Percentiles rank a stretch among this genome's conserved stretches.
These are phyloP conservation scores for Felis catus DNA, from an alignment of 2,113 vertebrate species.

Conservation along the genomic window F.catus_Fca126_mat1.0 CM031419.1:133663501-133664000, in stretches of 20 bases:
- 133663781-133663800: background rate
- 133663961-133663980: background rate
- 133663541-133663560: background rate
- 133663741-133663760: background rate
- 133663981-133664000: background rate
- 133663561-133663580: background rate
- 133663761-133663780: constrained; percentile 39
- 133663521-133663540: background rate
- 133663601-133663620: background rate
- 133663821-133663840: constrained; percentile 40
- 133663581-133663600: background rate
- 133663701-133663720: background rate
- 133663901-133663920: background rate
- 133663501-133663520: background rate
- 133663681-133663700: background rate
- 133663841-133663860: background rate
- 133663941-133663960: background rate
- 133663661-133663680: background rate
- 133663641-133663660: background rate
- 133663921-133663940: background rate
- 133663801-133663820: background rate
- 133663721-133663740: background rate
- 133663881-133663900: background rate
- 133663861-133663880: background rate
- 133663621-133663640: background rate